Evolutionary conservation across 35 echinoderm and acorn worm species (phyloP).

Genomic region (Apostichopus californicus): DNA sequence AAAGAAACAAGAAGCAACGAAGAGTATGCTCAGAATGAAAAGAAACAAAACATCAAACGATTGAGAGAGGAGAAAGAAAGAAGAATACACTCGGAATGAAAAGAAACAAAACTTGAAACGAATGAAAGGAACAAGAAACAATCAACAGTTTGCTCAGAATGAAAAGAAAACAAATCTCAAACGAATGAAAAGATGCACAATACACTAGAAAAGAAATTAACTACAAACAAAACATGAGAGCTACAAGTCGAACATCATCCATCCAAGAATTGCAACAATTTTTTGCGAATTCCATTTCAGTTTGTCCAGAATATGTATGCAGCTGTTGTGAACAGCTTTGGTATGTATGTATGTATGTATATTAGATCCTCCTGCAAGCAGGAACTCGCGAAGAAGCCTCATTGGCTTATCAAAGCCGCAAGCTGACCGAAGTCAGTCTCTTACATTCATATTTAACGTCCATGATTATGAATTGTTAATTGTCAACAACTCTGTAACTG

Average conservation of each 20-base stretch:
- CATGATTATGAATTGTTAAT: too few species aligned
- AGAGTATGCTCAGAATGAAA: slow-evolving; percentile 21
- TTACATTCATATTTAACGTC: too few species aligned
- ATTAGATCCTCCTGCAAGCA: too few species aligned
- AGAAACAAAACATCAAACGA: slow-evolving; percentile 37
- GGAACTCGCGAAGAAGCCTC: too few species aligned
- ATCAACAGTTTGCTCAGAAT: background rate
- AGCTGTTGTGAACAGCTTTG: slow-evolving; percentile 57
- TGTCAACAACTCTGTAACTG: too few species aligned
- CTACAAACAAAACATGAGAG: slow-evolving; percentile 9
- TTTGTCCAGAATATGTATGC: slow-evolving; percentile 53
- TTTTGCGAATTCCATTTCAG: slow-evolving; percentile 28
- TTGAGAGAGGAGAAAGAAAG: too few species aligned
- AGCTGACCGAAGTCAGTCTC: too few species aligned
- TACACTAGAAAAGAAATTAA: background rate
- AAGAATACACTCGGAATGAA: too few species aligned
- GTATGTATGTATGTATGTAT: too few species aligned
- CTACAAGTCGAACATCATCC: background rate
- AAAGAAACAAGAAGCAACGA: slow-evolving; percentile 5
- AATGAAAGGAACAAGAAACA: slow-evolving; percentile 32
- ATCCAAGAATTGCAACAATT: background rate
- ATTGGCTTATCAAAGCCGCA: too few species aligned
- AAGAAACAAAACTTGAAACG: too few species aligned
- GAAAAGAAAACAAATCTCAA: slow-evolving; percentile 24
- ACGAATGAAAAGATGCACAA: slow-evolving; percentile 23